phyloP scores from a whole-genome alignment of 2,888 invertebrate species.

The Caenorhabditis sp. region DNA sequence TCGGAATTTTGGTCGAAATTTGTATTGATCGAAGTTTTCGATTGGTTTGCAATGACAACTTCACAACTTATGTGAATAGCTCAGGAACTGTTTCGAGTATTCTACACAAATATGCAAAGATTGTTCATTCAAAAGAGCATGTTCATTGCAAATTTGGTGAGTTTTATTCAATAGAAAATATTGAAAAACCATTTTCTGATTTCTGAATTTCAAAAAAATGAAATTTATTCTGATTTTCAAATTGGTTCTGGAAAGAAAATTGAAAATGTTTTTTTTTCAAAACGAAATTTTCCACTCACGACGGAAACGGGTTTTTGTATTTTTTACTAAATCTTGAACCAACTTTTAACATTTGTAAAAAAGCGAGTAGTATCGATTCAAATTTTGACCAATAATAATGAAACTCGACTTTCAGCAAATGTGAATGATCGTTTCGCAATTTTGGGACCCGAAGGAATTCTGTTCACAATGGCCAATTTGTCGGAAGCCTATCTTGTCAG shows the following conservation, averaged over 20 bases:
- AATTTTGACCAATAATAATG: too few species aligned
- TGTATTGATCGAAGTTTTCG: constrained; percentile 72
- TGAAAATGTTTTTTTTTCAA: too few species aligned
- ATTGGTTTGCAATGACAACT: constrained; percentile 70
- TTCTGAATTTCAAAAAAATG: constrained; percentile 5
- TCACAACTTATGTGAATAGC: constrained; percentile 69
- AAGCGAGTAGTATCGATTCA: too few species aligned
- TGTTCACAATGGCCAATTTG: constrained; percentile 62
- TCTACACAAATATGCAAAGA: constrained; percentile 71
- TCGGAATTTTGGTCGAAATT: constrained; percentile 72
- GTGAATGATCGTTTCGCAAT: constrained; percentile 59
- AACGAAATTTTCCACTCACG: too few species aligned
- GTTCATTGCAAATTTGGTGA: constrained; percentile 71
- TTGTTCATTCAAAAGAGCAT: constrained; percentile 71
- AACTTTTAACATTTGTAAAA: too few species aligned
- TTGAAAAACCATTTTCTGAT: neutral
- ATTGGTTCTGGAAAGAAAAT: too few species aligned
- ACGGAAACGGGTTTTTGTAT: too few species aligned
- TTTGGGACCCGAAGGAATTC: constrained; percentile 65
- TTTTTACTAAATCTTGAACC: too few species aligned
- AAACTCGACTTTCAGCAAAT: constrained; percentile 12
- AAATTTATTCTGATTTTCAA: constrained; percentile 5
- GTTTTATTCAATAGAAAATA: too few species aligned
- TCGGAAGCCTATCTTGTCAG: constrained; percentile 57
- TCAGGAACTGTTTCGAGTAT: constrained; percentile 71